Percentiles rank a stretch among this genome's conserved stretches.
These are phyloP conservation scores for Dromas ardeola DNA, from an alignment of 2,113 vertebrate genomes.

Conservation along the genomic window DNA sequence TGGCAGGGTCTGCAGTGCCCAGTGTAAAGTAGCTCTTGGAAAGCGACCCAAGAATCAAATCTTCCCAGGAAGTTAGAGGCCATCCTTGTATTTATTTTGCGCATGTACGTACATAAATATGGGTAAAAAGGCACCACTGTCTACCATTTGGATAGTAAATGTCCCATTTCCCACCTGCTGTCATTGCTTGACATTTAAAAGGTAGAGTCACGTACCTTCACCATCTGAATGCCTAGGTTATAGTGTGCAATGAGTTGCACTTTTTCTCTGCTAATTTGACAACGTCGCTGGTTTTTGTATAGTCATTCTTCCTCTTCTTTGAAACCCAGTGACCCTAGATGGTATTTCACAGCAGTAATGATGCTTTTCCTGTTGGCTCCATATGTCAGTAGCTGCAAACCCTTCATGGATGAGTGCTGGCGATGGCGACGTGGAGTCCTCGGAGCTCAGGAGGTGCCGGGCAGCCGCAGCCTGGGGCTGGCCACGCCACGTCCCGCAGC, in stretches of 20 bases:
- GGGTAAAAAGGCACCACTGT: neutral
- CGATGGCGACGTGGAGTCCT: accelerated
- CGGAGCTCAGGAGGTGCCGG: neutral
- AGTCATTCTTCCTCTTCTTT: neutral
- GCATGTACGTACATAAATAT: neutral
- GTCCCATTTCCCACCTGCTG: neutral
- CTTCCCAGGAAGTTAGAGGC: neutral
- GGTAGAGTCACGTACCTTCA: neutral
- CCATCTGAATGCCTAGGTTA: neutral
- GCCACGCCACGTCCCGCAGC: neutral
- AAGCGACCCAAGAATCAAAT: neutral
- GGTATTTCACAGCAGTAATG: neutral
- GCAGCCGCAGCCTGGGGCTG: neutral
- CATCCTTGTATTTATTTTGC: neutral
- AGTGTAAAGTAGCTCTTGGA: neutral
- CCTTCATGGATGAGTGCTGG: neutral
- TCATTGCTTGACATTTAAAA: neutral
- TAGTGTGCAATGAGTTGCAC: accelerated
- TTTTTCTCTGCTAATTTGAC: neutral
- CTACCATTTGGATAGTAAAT: neutral
- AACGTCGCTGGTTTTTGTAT: accelerated
- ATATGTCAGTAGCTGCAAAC: neutral
- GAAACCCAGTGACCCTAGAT: neutral
- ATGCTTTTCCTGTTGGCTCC: neutral
- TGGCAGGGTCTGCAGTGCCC: neutral